A percentile compares a stretch with the other conserved stretches of the same genome.
These are phyloP conservation scores for Dasyornis broadbenti DNA, from an alignment of 2,113 vertebrate species.

Conservation along the genomic window DNA sequence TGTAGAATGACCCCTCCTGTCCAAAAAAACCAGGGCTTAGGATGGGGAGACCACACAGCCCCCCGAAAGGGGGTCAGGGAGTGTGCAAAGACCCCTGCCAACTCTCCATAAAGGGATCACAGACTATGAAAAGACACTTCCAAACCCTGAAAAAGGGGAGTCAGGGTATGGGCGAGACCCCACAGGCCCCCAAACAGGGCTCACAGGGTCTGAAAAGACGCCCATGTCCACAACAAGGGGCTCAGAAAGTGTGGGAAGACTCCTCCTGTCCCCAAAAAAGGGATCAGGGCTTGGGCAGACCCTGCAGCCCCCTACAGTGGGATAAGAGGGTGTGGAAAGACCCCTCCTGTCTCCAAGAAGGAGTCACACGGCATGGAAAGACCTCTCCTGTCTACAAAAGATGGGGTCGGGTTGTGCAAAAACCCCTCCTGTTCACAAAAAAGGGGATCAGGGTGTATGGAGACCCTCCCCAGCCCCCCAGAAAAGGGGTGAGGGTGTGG, in stretches of 20 bases:
- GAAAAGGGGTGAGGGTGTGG: neutral
- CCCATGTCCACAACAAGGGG: too few relatives aligned
- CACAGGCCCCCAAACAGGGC: neutral
- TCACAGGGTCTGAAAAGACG: too few relatives aligned
- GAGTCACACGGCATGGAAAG: neutral
- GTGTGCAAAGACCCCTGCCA: neutral
- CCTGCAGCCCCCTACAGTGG: too few relatives aligned
- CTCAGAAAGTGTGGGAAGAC: neutral
- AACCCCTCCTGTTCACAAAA: too few relatives aligned
- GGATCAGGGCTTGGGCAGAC: neutral
- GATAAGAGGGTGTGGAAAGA: too few relatives aligned
- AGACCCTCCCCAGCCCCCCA: too few relatives aligned
- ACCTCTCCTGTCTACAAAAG: too few relatives aligned
- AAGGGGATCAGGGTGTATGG: too few relatives aligned
- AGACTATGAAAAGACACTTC: too few relatives aligned
- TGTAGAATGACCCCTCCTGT: too few relatives aligned
- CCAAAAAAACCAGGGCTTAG: rapidly evolving
- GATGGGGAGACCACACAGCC: too few relatives aligned
- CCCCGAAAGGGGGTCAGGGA: neutral
- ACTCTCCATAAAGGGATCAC: neutral
- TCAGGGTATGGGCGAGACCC: neutral
- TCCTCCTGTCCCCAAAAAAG: neutral
- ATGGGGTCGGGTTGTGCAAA: too few relatives aligned
- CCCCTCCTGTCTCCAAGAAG: neutral
- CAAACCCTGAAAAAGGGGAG: neutral